Evolutionary conservation across 2,797 vertebrate genomes (phyloP), one percentile per base, ranked within the genome.

Genomic region (Spatula clypeata): DNA sequence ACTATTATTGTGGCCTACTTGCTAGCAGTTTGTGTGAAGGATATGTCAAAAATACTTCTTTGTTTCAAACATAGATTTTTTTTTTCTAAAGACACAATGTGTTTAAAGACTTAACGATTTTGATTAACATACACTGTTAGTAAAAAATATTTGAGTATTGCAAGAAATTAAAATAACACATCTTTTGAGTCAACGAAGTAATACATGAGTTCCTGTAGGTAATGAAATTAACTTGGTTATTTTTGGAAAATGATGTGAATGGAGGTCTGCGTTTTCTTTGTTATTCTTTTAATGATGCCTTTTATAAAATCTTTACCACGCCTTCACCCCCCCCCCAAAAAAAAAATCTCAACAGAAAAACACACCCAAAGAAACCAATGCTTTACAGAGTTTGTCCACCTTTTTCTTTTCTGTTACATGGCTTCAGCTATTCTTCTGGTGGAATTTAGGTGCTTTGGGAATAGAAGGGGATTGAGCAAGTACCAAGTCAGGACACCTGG

Each of bases 261-360:
- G n/a, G 31, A 67, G 16, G 17, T 62, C 2, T 24, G 11, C 2
- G 0, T 3, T 40, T 15, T 27, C 9, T 11, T 31, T 16, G 21
- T 62, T 27, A 8, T 72, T 7, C 18, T 42, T 9, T 45, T 32
- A 40, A 53, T 38, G 45, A 58, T 70, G 26, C 3, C 6, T 27
- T 65, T 32, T 34, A 62, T 26, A 49, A 49, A 49, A 26, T 49
- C 24, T 49, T 26, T 49, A 49, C 24, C 24, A 26, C 24, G 6
- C 23, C 47, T 47, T 24, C 13, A 26, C 47, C 21, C 9, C 16
- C 42, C 42, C n/a, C n/a, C n/a, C n/a, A 11, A 27, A 36, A 36
- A 60, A 38, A 40, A 38, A 38, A 27, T 6, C 21, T 23, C 45
- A 23, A 23, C 45, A 47, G 45, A 47, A 47, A 47, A 47, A 11